Evolutionary conservation across 2,113 vertebrate species (phyloP), one percentile per base, ranked within the genome.

Genomic region (Ptyas mucosa): DNA sequence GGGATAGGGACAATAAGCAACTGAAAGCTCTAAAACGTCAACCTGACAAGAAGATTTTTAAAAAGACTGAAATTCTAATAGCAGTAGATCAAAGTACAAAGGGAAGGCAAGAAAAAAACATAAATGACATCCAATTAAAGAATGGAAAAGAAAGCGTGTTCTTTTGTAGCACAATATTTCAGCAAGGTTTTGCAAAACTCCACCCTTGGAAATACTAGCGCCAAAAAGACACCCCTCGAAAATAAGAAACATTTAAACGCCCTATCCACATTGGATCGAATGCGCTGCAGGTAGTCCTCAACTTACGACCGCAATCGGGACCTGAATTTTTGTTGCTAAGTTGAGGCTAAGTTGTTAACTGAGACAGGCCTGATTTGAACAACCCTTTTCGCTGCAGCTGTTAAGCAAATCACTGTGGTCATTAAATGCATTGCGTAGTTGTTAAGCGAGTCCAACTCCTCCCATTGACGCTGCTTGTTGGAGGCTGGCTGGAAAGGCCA

Each of bases 21-120:
- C 89, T 53, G 87, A 85, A 15, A 29, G 85, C 87, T 94, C 55
- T 89, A 61, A 94, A 90, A 95, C 96, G 90, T 91, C 95, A 95
- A 39, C 54, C 5, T 92, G 92, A 92, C 92, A 85, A 69, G 91
- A 39, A 55, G 91, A 94, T 88, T 89, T 46, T 91, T 75, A 85
- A 94, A 91, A 94, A 94, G 92, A 94, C 91, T 87, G 88, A 95
- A 21, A 1, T 3, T n/a, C 7, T 5, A 0, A 69, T 94, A 94
- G 87, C 24, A 34, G 43, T 15, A 96, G 92, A 96, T 95, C 90
- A 96, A 96, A 97, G 89, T 0, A 34, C 0, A 81, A 58, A 64
- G 93, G 49, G 5, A 64, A 81, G 20, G 34, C 52, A 34, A 53
- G 5, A 57, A 93, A 34, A 24, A 34, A 24, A 87, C 14, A 1